Base-by-base conservation (phyloP, 2,797 vertebrate species). In the Microctenopoma stevenorrisi region DNA sequence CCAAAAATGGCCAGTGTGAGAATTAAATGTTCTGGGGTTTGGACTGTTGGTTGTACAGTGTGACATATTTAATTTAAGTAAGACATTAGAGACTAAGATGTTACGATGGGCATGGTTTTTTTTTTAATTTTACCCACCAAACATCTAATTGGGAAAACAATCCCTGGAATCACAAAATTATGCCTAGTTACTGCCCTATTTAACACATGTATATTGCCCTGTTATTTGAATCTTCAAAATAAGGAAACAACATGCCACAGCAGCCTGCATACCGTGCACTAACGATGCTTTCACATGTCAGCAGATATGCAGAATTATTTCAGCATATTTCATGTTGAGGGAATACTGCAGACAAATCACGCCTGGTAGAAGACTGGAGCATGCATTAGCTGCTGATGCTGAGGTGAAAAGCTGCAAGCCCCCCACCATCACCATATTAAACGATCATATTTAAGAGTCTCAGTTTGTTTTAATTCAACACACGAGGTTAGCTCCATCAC, bases 401-500 rank as follows among this genome's bases (percentile, higher is more conserved):
- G 7, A 16, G 51, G 15, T 50, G 59, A 35, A 4, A 33, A 33
- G 30, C 37, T 9, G 11, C 37, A 38, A 38, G 28, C 70, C 48
- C 30, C 30, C 30, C 7, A 5, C 30, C 4, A 33, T 2, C 15
- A 18, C 26, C 28, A 42, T 5, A 12, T 37, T 35, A 10, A 16
- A 33, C 25, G n/a, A 37, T 12, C 33, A 10, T 26, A 5, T 1
- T 11, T 4, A 1, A 2, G 38, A 10, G 37, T 42, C 8, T 22
- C n/a, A 5, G 1, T 59, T 3, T 33, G n/a, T 56, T 50, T 53
- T 4, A 26, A 33, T 5, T 9, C 4, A 51, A 37, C 18, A 56
- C 43, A 47, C 0, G 6, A 37, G 33, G 66, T 48, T 18, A 57
- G 48, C 74, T 74, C 68, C 83, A 82, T 79, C 74, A 33, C 75